These are phyloP conservation scores for Nycteola revayana DNA, from an alignment of 2,888 invertebrate species.

Conservation along the genomic window DNA sequence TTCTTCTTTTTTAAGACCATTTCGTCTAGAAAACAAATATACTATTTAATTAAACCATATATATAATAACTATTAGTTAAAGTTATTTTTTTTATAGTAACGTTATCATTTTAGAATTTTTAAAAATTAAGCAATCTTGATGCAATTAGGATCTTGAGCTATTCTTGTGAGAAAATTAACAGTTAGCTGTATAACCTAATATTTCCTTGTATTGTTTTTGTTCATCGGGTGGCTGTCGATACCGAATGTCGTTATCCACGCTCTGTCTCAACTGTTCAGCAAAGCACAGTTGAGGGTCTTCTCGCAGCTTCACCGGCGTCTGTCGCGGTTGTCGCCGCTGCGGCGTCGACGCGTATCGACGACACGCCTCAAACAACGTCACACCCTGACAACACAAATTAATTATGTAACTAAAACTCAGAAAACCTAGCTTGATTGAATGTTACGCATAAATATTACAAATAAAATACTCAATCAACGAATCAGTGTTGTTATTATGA, in stretches of 20 bases:
- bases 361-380: constrained; percentile 49
- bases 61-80: too few species aligned
- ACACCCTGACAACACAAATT: constrained; percentile 52
- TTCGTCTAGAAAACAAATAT: constrained; percentile 68
- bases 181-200: too few species aligned
- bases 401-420: too few species aligned
- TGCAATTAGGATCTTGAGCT: too few species aligned
- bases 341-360: constrained; percentile 56
- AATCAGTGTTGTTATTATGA: constrained; percentile 6
- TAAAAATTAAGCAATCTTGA: too few species aligned
- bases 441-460: neutral
- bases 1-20: constrained; percentile 80
- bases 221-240: constrained; percentile 81
- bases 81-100: too few species aligned
- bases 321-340: constrained; percentile 67
- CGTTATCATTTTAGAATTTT: too few species aligned
- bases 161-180: too few species aligned
- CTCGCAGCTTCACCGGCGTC: constrained; percentile 82
- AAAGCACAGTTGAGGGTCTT: constrained; percentile 85
- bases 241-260: constrained; percentile 87
- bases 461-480: constrained; percentile 6
- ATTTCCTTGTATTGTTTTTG: constrained; percentile 82
- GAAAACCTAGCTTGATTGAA: too few species aligned
- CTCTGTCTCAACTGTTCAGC: constrained; percentile 83
- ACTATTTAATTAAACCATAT: neutral